These are phyloP conservation scores for Azorinus chamasolen DNA, from an alignment of 2,888 invertebrate species.

Conservation along the genomic window DNA sequence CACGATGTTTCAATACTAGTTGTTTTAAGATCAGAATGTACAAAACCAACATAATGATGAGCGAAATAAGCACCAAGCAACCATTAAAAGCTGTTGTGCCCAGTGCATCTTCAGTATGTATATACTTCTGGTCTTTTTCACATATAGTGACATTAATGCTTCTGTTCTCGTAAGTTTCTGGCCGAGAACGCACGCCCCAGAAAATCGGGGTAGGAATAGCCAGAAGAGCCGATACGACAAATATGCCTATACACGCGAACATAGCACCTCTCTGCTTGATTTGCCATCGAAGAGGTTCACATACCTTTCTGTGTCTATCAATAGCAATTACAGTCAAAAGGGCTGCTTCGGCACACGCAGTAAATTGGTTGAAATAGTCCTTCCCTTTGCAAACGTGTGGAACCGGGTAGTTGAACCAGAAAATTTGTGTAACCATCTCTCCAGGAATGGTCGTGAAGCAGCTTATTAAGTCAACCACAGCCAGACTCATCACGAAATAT, in stretches of 20 bases:
- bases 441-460: conserved; percentile 39
- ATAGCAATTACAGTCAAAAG: conserved; percentile 29
- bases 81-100: neutral
- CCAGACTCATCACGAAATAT: conserved; percentile 41
- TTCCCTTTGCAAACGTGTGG: conserved; percentile 20
- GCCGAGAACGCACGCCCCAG: conserved; percentile 15
- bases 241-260: neutral
- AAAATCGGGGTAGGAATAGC: conserved; percentile 21
- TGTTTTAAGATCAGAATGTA: conserved; percentile 16
- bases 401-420: conserved; percentile 38
- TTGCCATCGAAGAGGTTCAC: conserved; percentile 32
- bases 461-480: conserved; percentile 27
- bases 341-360: conserved; percentile 22
- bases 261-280: conserved; percentile 13
- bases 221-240: conserved; percentile 7
- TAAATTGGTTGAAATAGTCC: conserved; percentile 43
- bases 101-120: conserved; percentile 6
- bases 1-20: neutral
- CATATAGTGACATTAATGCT: conserved; percentile 32
- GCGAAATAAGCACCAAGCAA: neutral
- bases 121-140: conserved; percentile 24
- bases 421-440: conserved; percentile 33
- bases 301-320: conserved; percentile 43
- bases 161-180: neutral
- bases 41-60: conserved; percentile 22